phyloP scores from a whole-genome alignment of 2,113 vertebrate genomes.

The Neotragus pygmaeus region DNA sequence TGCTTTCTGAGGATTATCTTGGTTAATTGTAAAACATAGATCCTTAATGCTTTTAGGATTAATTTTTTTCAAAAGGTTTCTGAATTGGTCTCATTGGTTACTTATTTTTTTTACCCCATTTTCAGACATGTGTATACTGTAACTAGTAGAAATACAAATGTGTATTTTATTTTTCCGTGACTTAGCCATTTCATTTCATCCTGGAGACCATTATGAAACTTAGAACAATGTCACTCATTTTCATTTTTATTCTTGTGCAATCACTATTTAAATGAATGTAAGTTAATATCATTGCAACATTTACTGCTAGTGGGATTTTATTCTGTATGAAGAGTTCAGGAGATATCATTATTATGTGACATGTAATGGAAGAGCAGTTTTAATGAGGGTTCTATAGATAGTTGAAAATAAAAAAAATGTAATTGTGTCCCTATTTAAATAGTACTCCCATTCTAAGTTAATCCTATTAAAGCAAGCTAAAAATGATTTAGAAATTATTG shows the following conservation, averaged over 20 bases:
- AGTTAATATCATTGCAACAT: constrained; percentile 46
- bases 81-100: neutral
- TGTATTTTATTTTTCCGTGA: constrained; percentile 33
- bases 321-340: constrained; percentile 4
- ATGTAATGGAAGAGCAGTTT: constrained; percentile 52
- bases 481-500: constrained; percentile 41
- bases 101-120: constrained; percentile 5
- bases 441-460: constrained; percentile 38
- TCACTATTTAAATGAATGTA: constrained; percentile 30
- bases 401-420: constrained; percentile 40
- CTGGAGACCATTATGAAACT: constrained; percentile 7
- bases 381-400: constrained; percentile 46
- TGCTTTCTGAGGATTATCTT: constrained; percentile 1
- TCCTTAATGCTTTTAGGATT: neutral
- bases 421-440: constrained; percentile 43
- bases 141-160: constrained; percentile 3
- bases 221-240: neutral
- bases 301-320: constrained; percentile 15
- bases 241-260: constrained; percentile 49
- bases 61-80: constrained; percentile 7
- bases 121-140: neutral
- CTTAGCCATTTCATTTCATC: constrained; percentile 38
- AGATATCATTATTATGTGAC: constrained; percentile 11
- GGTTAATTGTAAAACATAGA: neutral
- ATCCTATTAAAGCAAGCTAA: constrained; percentile 51